Percentiles rank a stretch among this genome's conserved stretches.
These are phyloP conservation scores for Sogatella furcifera DNA, from an alignment of 1,140 invertebrate species.

Conservation along the genomic window DNA sequence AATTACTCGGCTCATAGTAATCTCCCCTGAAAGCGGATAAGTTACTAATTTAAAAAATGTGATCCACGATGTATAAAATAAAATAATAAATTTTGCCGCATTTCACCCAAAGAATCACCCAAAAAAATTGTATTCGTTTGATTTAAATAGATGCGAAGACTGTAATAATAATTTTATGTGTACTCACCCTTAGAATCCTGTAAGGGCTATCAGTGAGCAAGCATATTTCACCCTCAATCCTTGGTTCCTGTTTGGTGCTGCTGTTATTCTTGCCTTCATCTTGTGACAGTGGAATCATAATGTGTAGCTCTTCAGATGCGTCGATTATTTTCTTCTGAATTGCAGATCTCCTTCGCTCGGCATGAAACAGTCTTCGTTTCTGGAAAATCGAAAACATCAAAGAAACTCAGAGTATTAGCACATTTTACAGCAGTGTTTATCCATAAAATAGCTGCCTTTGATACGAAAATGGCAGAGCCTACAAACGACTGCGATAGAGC, in stretches of 20 bases:
- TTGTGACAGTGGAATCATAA: background rate
- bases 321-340: background rate
- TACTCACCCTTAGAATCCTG: constrained; percentile 50
- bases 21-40: no score
- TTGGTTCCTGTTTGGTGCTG: constrained; percentile 31
- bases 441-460: no score
- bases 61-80: no score
- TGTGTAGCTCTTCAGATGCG: background rate
- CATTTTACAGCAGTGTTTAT: background rate
- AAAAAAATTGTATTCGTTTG: no score
- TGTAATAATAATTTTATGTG: no score
- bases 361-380: background rate
- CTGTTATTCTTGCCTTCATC: constrained; percentile 33
- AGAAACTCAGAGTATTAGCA: background rate
- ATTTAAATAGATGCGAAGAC: no score
- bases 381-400: constrained; percentile 22
- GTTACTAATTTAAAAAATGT: no score
- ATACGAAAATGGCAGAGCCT: no score
- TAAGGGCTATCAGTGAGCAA: constrained; percentile 51
- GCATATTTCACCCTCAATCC: constrained; percentile 37
- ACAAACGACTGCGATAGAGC: no score
- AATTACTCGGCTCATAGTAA: no score
- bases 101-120: no score
- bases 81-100: no score
- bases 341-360: background rate